A percentile compares a stretch with the other conserved stretches of the same genome.
Evolutionary conservation across 2,113 vertebrate genomes (phyloP).

Genomic region (Proteles cristata): DNA sequence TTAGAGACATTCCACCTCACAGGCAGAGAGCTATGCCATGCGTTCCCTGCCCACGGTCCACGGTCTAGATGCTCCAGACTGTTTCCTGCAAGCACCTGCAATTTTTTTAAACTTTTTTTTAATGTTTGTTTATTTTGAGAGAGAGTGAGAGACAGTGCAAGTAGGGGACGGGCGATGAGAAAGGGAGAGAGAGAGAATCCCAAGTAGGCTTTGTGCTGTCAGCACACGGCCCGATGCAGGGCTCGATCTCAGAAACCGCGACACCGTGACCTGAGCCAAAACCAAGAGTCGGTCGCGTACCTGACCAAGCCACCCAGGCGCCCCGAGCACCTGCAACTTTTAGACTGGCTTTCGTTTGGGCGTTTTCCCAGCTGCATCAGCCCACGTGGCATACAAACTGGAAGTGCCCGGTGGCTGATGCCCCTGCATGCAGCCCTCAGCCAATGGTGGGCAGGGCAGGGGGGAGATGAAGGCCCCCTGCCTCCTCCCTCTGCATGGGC

Average conservation of each 20-base stretch:
- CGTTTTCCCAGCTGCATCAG: neutral
- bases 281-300: no score
- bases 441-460: neutral
- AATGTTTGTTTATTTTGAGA: no score
- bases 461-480: neutral
- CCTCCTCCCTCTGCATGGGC: neutral
- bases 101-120: no score
- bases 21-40: neutral
- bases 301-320: no score
- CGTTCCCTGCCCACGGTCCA: neutral
- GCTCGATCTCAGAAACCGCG: no score
- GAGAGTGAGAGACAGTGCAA: no score
- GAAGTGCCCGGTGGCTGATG: no score
- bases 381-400: neutral
- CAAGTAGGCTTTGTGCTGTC: no score
- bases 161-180: no score
- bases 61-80: neutral
- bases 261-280: no score
- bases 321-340: neutral
- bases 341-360: neutral
- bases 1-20: neutral
- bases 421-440: neutral
- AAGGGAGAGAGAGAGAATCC: no score
- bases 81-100: neutral
- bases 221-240: no score